Evolutionary conservation across 2,888 invertebrate species (phyloP), one percentile per base, ranked within the genome.

Genomic region (Melieria omissa): DNA sequence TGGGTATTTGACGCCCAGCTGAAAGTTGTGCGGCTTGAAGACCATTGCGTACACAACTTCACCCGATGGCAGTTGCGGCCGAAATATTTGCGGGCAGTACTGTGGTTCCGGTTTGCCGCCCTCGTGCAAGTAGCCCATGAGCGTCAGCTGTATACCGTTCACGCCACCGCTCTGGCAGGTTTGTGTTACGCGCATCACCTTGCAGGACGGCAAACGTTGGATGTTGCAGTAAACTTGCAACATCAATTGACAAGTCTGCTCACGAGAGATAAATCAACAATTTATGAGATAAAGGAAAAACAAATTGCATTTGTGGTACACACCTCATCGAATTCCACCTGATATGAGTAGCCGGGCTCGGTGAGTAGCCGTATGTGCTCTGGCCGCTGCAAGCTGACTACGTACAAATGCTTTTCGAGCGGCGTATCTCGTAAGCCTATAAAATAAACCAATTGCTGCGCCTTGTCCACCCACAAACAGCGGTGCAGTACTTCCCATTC

Each of bases 401-500:
- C 96, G 88, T 96, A 98, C 80, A 98, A 88, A 85, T 98, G 98
- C 77, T 95, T 93, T 88, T 98, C 98, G 74, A 98, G 87, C 0
- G 97, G 96, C 5, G 95, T 93, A 88, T 98, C 97, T 78, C 93
- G 92, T 73, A 96, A 89, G 5, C 95, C 98, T 81, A 95, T 91
- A 88, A 98, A 98, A 89, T 96, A 98, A 2, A 98, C 93, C 73
- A 97, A 88, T 73, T 92, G 91, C 75, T 92, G 89, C 4, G 89
- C 84, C 74, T 91, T 90, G 86, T 98, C 96, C 52, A 98, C 93
- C 95, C 97, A 97, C 68, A 98, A 89, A 87, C 92, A 92, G 74
- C 92, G 90, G 45, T 94, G 93, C 81, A 95, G 89, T 16, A 97
- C 95, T 86, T 96, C 97, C 97, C 97, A 98, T n/a, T 96, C 94